Conservation (phyloP, 2,797 vertebrate genomes). For the Phrynocephalus forsythii region DNA sequence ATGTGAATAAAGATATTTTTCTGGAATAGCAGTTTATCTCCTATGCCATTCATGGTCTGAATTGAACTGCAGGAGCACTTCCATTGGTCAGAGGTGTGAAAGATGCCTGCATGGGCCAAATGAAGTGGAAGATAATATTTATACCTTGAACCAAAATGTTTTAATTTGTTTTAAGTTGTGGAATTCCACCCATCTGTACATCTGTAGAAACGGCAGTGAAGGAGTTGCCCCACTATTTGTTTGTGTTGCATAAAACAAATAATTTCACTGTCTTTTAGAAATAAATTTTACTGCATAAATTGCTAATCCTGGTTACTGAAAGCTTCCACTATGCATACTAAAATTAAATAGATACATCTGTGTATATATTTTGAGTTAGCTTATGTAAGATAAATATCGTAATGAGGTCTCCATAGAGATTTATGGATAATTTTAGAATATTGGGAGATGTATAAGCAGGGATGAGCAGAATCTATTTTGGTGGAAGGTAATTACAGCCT, state of each 20-base stretch:
- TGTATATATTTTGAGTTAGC: constrained; percentile 43
- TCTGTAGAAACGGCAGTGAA: neutral
- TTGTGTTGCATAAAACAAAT: constrained; percentile 9
- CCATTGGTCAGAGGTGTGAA: no score
- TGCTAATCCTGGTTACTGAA: constrained; percentile 28
- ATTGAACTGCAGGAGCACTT: no score
- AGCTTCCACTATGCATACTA: neutral
- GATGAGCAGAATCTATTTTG: constrained; percentile 70
- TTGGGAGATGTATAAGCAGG: constrained; percentile 57
- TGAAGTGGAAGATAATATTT: neutral
- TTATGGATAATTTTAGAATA: constrained; percentile 54
- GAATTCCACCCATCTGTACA: neutral
- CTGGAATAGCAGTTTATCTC: no score
- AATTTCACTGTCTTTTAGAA: constrained; percentile 4
- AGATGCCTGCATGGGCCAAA: neutral
- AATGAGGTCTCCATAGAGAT: constrained; percentile 38
- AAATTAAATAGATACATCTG: constrained; percentile 18
- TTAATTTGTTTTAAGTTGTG: neutral
- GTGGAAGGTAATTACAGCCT: constrained; percentile 73
- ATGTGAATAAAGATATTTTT: no score
- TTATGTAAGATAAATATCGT: constrained; percentile 47
- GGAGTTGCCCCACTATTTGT: neutral
- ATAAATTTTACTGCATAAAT: constrained; percentile 7
- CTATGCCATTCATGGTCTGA: no score
- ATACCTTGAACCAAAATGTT: neutral